These are phyloP conservation scores for Thamnaconus septentrionalis DNA, from an alignment of 2,113 vertebrate species.

Conservation along the genomic window DNA sequence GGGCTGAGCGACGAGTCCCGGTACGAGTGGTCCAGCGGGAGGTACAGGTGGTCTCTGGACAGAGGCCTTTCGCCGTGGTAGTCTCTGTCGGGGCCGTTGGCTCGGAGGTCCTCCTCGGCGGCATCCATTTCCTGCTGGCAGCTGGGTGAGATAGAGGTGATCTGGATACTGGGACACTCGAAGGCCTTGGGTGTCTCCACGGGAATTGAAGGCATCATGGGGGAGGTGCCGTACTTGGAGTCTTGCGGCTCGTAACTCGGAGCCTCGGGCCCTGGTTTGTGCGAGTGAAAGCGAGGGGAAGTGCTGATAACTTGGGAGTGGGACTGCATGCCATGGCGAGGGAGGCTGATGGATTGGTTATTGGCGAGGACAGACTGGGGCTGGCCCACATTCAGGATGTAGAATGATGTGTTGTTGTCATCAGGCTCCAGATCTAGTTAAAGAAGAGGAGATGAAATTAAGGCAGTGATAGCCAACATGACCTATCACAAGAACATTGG, in stretches of 20 bases:
- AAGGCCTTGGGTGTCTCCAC: constrained; percentile 89
- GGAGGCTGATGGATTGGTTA: constrained; percentile 85
- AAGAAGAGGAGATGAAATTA: constrained; percentile 22
- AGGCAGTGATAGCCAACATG: background rate
- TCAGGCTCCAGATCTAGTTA: constrained; percentile 89
- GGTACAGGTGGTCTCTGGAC: constrained; percentile 95
- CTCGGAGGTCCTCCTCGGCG: constrained; percentile 82
- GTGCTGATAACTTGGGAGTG: constrained; percentile 84
- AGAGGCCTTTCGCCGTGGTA: constrained; percentile 84
- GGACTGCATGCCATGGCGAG: constrained; percentile 87
- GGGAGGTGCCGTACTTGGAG: constrained; percentile 82
- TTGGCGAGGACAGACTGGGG: constrained; percentile 82
- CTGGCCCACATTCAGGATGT: constrained; percentile 93
- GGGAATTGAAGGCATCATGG: constrained; percentile 61
- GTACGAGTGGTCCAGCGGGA: constrained; percentile 94
- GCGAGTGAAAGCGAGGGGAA: constrained; percentile 82
- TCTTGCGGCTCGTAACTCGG: constrained; percentile 79
- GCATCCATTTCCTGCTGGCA: constrained; percentile 95
- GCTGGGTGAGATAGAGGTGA: constrained; percentile 97
- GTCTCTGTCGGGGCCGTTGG: constrained; percentile 88
- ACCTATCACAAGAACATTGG: background rate
- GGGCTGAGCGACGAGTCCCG: constrained; percentile 94
- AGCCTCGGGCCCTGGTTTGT: constrained; percentile 84
- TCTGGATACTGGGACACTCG: constrained; percentile 98
- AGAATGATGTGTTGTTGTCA: constrained; percentile 93